A percentile compares a stretch with the other conserved stretches of the same genome.
Evolutionary conservation across 2,888 invertebrate species (phyloP).

Genomic region (Tachina lurida): DNA sequence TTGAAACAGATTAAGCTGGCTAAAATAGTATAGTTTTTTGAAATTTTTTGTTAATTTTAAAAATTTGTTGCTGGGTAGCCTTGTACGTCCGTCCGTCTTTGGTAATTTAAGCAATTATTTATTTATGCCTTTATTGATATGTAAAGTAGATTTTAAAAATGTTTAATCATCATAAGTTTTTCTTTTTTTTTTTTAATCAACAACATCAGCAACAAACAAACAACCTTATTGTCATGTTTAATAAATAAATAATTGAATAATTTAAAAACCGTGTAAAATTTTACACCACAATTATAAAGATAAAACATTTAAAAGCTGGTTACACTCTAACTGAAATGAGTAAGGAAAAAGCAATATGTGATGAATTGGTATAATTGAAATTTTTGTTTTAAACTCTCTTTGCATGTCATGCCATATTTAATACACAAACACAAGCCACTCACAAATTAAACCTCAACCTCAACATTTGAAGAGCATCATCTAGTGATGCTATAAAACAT

Average conservation of each 20-base stretch:
- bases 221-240: conserved; percentile 18
- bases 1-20: too few relatives aligned
- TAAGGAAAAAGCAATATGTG: not conserved
- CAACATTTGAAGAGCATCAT: not conserved
- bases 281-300: conserved; percentile 14
- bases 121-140: conserved; percentile 47
- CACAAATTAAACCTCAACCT: not conserved
- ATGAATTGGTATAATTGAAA: too few relatives aligned
- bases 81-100: not conserved
- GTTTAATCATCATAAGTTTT: conserved; percentile 50
- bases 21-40: too few relatives aligned
- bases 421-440: not conserved
- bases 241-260: conserved; percentile 57
- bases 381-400: not conserved
- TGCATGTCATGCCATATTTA: conserved; percentile 43
- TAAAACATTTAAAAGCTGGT: not conserved
- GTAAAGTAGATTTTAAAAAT: conserved; percentile 48
- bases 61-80: not conserved
- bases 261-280: conserved; percentile 57
- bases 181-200: not conserved
- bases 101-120: conserved; percentile 39
- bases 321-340: not conserved
- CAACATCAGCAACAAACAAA: not conserved
- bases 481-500: conserved; percentile 43
- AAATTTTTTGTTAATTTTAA: not conserved